Base-by-base conservation (phyloP, 2,888 invertebrate genomes). In the Tuberolachnus salignus region DNA sequence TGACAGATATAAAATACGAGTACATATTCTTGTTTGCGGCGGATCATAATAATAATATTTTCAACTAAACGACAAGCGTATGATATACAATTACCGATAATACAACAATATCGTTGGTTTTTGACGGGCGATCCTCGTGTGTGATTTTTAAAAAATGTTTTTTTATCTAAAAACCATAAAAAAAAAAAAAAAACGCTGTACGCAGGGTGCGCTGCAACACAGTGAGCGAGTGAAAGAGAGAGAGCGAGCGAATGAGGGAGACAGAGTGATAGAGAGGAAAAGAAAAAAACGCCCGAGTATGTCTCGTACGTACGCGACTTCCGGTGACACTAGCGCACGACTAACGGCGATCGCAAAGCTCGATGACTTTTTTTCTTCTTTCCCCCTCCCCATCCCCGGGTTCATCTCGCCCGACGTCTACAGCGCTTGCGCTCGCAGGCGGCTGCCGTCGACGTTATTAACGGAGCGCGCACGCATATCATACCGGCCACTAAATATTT, bases 321-420 rank as follows among this genome's bases (percentile, higher is more conserved):
- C 64, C 73, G 67, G 59, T 61, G 78, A 78, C 78, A 78, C 78
- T 69, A 78, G 67, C 69, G 67, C 78, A 51, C 61, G 19, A 78
- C 69, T 69, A 46, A 78, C 59, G n/a, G n/a, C 78, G 66, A 14
- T 66, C 1, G 59, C 69, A 78, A 78, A 69, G 67, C 67, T 69
- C 78, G 67, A 59, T 49, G 67, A 44, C 59, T 78, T 75, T 78
- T 61, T 67, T 67, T 78, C 6, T 34, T 34, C n/a, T n/a, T n/a
- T n/a, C n/a, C n/a, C n/a, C n/a, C n/a, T n/a, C n/a, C n/a, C n/a
- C n/a, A n/a, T n/a, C n/a, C 6, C 34, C 21, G 26, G 21, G 67
- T 61, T 53, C 73, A 63, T 73, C 63, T 73, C 73, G 63, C 53
- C 64, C 64, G 23, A 26, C 19, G 73, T 51, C 49, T 49, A 42